Percentiles rank a stretch among this genome's conserved stretches.
These are phyloP conservation scores for Caenorhabditis virilis DNA, from an alignment of 2,888 invertebrate species.

Conservation along the genomic window DNA sequence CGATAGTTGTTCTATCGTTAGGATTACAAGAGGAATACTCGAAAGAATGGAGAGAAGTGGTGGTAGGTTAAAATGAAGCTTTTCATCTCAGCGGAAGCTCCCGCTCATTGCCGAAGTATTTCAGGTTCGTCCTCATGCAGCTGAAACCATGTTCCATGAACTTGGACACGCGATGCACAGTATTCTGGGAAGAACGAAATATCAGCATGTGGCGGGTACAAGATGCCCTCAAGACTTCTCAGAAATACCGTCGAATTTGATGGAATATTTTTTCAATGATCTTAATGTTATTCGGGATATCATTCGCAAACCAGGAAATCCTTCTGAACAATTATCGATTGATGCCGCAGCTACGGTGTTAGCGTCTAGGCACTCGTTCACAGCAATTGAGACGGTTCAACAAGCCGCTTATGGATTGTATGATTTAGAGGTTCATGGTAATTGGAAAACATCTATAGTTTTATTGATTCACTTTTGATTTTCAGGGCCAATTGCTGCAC, in stretches of 20 bases:
- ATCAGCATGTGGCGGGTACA: conserved; percentile 92
- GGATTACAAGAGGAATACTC: conserved; percentile 26
- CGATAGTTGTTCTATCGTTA: conserved; percentile 66
- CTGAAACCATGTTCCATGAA: conserved; percentile 97
- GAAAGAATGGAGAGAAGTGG: conserved; percentile 22
- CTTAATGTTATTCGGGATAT: conserved; percentile 47
- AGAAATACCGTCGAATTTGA: conserved; percentile 94
- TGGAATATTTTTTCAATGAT: conserved; percentile 95
- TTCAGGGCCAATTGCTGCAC: conserved; percentile 21
- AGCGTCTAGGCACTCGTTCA: conserved; percentile 84
- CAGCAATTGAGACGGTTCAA: conserved; percentile 55
- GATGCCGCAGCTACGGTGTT: conserved; percentile 81
- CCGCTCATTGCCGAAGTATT: neutral
- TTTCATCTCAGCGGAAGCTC: neutral
- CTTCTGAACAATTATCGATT: conserved; percentile 80
- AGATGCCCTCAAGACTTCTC: conserved; percentile 96
- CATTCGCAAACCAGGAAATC: conserved; percentile 71
- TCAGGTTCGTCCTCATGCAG: conserved; percentile 66
- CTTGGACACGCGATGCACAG: conserved; percentile 99
- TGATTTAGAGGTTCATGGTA: conserved; percentile 66
- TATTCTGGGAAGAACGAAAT: conserved; percentile 90
- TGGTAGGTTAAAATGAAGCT: conserved; percentile 3
- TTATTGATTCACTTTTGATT: too few relatives aligned
- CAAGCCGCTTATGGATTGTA: conserved; percentile 70
- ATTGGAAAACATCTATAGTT: conserved; percentile 4